These are phyloP conservation scores for Gambusia holbrooki DNA, from an alignment of 2,113 vertebrate genomes.

Conservation along the genomic window DNA sequence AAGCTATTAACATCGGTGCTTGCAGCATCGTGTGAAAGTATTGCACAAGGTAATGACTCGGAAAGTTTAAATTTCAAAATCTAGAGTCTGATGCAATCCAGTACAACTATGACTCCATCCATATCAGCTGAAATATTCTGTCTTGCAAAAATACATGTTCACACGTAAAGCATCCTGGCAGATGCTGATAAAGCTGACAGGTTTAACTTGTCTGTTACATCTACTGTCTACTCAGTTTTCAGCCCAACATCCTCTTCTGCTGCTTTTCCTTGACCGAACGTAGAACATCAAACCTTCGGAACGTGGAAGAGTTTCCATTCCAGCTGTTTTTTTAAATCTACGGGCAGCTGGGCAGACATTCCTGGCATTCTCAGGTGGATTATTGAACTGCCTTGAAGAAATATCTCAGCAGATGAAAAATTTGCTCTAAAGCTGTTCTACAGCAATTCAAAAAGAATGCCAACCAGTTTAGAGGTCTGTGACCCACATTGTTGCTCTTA, in stretches of 20 bases:
- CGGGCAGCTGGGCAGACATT: conserved; percentile 64
- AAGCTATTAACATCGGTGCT: not conserved
- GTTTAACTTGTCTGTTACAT: not conserved
- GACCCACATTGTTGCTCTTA: too few species aligned
- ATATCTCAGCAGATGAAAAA: not conserved
- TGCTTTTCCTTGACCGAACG: conserved; percentile 22
- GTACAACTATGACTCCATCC: not conserved
- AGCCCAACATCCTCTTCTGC: conserved; percentile 34
- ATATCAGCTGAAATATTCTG: conserved; percentile 43
- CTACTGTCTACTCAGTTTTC: conserved; percentile 15
- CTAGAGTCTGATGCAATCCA: conserved; percentile 42
- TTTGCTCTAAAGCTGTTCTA: not conserved
- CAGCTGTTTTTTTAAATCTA: conserved; percentile 25
- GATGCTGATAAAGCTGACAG: not conserved
- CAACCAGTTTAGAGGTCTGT: too few species aligned
- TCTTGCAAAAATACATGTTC: conserved; percentile 12
- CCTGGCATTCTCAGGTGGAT: conserved; percentile 53
- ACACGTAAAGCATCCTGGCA: conserved; percentile 24
- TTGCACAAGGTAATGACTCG: conserved; percentile 27
- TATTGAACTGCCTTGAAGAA: conserved; percentile 39
- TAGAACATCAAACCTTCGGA: conserved; percentile 51
- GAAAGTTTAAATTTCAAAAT: conserved; percentile 44
- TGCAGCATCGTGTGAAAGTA: not conserved
- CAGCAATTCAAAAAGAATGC: not conserved
- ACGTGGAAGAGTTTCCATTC: conserved; percentile 33